Percentiles rank a stretch among this genome's conserved stretches.
Evolutionary conservation across 2,113 vertebrate species (phyloP).

Genomic region (Mesocricetus auratus): DNA sequence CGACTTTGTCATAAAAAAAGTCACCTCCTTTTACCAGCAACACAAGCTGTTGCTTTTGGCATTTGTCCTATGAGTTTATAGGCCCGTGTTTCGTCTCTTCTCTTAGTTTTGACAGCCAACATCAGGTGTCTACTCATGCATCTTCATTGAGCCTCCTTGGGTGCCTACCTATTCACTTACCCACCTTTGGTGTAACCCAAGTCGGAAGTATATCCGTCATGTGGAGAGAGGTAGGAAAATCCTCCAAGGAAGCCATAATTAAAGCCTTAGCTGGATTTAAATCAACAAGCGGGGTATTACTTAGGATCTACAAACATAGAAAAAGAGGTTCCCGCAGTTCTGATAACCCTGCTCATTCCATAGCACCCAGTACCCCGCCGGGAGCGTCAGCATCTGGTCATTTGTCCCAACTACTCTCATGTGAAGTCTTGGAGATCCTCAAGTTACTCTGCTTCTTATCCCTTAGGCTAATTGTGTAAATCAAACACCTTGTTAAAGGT

Average conservation of each 20-base stretch:
- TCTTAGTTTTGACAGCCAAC: not conserved
- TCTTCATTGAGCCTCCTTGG: not conserved
- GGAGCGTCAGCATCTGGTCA: not conserved
- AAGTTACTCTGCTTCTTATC: not conserved
- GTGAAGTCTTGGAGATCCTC: not conserved
- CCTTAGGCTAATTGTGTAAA: not conserved
- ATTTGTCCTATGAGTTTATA: not conserved
- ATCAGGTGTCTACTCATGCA: not conserved
- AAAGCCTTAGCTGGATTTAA: not conserved
- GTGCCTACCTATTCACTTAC: not conserved
- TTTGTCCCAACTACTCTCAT: slow-evolving; percentile 5
- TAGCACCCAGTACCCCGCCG: not conserved
- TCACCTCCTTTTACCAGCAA: accelerated
- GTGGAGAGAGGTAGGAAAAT: not conserved
- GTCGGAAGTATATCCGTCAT: not conserved
- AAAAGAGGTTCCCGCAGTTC: not conserved
- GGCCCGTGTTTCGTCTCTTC: not conserved
- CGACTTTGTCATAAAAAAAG: no score
- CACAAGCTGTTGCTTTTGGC: not conserved
- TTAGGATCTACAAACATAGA: not conserved
- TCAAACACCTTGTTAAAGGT: not conserved
- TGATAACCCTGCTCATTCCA: not conserved
- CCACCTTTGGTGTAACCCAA: not conserved
- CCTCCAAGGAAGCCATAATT: not conserved
- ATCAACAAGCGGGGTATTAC: not conserved